These are phyloP conservation scores for Stigmatopora argus DNA, from an alignment of 2,113 vertebrate genomes.

Conservation along the genomic window DNA sequence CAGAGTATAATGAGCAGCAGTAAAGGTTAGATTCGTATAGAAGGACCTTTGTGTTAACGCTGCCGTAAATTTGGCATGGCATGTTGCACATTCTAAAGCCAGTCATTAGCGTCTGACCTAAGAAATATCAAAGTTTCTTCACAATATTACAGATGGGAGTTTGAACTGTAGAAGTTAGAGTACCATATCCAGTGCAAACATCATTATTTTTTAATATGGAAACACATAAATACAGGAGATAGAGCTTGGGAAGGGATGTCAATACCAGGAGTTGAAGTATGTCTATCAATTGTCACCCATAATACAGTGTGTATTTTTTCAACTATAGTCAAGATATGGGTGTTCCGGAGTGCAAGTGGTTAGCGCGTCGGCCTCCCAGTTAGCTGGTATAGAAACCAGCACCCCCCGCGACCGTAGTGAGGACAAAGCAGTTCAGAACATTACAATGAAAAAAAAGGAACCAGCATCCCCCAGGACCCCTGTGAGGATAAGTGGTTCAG, in stretches of 20 bases:
- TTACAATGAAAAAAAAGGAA: too few relatives aligned
- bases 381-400: too few relatives aligned
- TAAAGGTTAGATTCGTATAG: constrained; percentile 30
- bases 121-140: constrained; percentile 9
- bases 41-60: constrained; percentile 1
- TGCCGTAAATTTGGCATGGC: constrained; percentile 8
- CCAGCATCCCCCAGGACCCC: too few relatives aligned
- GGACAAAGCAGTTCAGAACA: too few relatives aligned
- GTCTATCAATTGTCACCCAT: too few relatives aligned
- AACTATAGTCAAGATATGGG: too few relatives aligned
- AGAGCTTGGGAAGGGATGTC: neutral
- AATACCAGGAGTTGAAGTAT: neutral
- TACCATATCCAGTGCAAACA: neutral
- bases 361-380: too few relatives aligned
- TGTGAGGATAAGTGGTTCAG: too few relatives aligned
- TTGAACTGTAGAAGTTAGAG: neutral
- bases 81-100: constrained; percentile 11
- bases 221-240: neutral
- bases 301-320: too few relatives aligned
- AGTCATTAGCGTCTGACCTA: constrained; percentile 3
- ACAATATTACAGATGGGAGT: constrained; percentile 2
- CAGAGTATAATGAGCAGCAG: constrained; percentile 20
- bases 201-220: neutral
- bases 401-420: too few relatives aligned
- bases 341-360: too few relatives aligned